phyloP scores from a whole-genome alignment of 2,888 invertebrate genomes.

The Ophraella communa region DNA sequence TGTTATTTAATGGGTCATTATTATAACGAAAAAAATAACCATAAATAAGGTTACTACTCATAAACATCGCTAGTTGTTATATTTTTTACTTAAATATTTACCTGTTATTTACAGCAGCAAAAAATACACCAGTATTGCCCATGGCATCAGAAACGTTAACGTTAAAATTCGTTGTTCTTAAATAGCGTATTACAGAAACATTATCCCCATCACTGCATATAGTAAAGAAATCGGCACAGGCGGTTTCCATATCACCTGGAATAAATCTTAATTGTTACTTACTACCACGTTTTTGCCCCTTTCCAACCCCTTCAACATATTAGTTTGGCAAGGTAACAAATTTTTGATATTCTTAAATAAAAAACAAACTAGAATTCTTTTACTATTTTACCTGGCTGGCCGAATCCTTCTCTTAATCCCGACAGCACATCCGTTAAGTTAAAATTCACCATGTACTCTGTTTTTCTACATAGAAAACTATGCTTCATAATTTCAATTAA shows the following conservation, averaged over 20 bases:
- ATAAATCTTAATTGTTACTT: background rate
- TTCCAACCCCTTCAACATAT: no score
- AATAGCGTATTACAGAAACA: slow-evolving; percentile 53
- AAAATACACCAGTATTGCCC: slow-evolving; percentile 66
- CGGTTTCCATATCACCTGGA: slow-evolving; percentile 22
- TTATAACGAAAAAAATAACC: no score
- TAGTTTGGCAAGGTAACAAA: no score
- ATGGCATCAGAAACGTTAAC: slow-evolving; percentile 63
- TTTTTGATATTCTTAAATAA: background rate
- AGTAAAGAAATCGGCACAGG: slow-evolving; percentile 50
- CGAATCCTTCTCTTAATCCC: slow-evolving; percentile 48
- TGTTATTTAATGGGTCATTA: no score
- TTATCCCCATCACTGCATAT: slow-evolving; percentile 43
- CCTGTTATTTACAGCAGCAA: slow-evolving; percentile 61
- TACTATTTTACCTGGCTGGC: background rate
- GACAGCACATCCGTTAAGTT: slow-evolving; percentile 47
- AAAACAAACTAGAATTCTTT: no score
- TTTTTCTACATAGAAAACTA: slow-evolving; percentile 60
- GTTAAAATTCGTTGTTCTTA: slow-evolving; percentile 58
- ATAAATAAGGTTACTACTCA: no score
- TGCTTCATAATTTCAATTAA: slow-evolving; percentile 63
- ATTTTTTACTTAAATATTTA: background rate
- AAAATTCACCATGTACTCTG: slow-evolving; percentile 51
- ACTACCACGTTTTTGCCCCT: no score
- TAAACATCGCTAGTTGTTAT: no score